phyloP scores from a whole-genome alignment of 2,113 vertebrate genomes.

The Cardinalis cardinalis region DNA sequence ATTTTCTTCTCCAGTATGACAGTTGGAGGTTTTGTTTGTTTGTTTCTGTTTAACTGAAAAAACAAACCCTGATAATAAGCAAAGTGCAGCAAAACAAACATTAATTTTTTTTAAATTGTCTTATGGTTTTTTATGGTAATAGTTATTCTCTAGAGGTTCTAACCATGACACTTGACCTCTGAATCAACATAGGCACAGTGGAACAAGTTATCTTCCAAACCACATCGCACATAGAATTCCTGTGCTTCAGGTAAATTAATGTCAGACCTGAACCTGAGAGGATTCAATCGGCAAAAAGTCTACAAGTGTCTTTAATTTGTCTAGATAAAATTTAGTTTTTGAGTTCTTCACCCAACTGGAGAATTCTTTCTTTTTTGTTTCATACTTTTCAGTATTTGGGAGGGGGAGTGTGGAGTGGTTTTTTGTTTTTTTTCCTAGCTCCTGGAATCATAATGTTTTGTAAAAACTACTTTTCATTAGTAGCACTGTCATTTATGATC shows the following conservation, averaged over 20 bases:
- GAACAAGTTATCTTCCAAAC: neutral
- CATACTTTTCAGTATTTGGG: neutral
- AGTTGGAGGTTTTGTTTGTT: neutral
- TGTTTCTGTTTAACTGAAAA: neutral
- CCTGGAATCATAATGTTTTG: neutral
- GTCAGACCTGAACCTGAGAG: neutral
- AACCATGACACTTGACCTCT: neutral
- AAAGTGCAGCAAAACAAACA: neutral
- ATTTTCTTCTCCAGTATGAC: neutral
- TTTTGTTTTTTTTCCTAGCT: neutral
- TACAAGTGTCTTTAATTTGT: neutral
- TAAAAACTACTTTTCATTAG: neutral
- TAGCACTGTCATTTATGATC: neutral
- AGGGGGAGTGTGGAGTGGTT: fast-evolving
- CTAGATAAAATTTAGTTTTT: neutral
- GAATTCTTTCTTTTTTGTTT: neutral
- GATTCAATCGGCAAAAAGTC: neutral
- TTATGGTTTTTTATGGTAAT: neutral
- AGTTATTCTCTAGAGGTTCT: neutral
- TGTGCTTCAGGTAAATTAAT: neutral
- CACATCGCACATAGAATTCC: neutral
- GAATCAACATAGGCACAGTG: neutral
- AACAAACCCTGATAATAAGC: neutral
- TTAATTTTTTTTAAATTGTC: neutral
- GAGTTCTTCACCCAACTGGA: neutral